Evolutionary conservation across 2,113 vertebrate species (phyloP), one percentile per base, ranked within the genome.

Genomic region (Ammodytes marinus): DNA sequence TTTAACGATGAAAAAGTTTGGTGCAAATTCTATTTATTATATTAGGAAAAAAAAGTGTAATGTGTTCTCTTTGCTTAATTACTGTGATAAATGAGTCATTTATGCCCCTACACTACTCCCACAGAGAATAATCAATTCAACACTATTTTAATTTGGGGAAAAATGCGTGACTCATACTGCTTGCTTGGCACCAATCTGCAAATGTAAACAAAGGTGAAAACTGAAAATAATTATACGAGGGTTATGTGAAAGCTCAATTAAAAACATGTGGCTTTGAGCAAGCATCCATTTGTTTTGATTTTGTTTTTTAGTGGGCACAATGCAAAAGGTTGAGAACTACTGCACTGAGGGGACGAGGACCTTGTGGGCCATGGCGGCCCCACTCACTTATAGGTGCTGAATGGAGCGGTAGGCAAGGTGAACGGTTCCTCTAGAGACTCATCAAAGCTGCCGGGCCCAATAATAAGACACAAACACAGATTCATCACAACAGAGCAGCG

Each of bases 301-400:
- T 64, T 63, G 5, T 1, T 45, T 40, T 47, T 15, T n/a, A 0
- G 14, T n/a, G n/a, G 54, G 73, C 67, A 84, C 37, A 59, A 52
- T 53, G 57, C 79, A 69, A 77, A 75, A 75, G 78, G 86, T 77
- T 83, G 84, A 89, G 87, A 91, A 88, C 82, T 90, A 83, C 88
- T 88, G 83, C 81, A 58, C 78, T 65, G 76, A 80, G 64, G 69
- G 67, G 52, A 55, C 4, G 66, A 86, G 69, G 81, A 79, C 67
- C 86, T 76, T 75, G 81, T 27, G 11, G 84, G 82, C 87, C 88
- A 66, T 1, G 45, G 86, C 69, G 85, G 87, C 88, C 86, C 82
- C 87, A 96, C 95, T 96, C 95, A 95, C 95, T 95, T 96, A 94
- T 91, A 91, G 84, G 83, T 94, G 93, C 90, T 92, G 93, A 95